Percentiles rank a stretch among this genome's conserved stretches.
Evolutionary conservation across 2,113 vertebrate species (phyloP).

Genomic region (Trogon surrucura): DNA sequence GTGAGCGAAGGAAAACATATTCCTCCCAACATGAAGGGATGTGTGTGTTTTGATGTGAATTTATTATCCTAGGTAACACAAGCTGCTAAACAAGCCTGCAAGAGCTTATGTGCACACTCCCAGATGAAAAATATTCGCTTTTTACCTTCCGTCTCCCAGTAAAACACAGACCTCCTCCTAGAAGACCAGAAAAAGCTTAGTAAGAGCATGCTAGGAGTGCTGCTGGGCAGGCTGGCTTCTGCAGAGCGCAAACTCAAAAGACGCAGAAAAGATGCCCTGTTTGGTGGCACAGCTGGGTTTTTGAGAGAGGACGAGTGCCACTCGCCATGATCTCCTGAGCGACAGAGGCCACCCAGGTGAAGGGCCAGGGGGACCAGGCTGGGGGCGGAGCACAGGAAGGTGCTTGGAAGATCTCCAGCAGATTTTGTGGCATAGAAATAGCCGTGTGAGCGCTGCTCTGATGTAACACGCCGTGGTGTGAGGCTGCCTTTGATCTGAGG

Average conservation of each 20-base stretch:
- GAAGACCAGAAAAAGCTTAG: neutral
- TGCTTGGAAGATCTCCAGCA: neutral
- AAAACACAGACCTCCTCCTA: neutral
- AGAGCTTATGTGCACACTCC: neutral
- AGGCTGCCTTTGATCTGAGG: slow-evolving; percentile 8
- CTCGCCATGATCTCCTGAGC: rapidly evolving
- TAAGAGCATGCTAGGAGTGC: neutral
- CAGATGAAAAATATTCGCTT: neutral
- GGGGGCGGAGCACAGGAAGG: neutral
- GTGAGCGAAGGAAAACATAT: neutral
- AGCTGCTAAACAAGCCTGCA: neutral
- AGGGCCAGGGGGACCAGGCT: neutral
- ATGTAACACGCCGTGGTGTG: neutral
- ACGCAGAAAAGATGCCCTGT: rapidly evolving
- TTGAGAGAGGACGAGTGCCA: neutral
- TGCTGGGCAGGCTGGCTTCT: neutral
- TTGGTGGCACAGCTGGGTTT: neutral
- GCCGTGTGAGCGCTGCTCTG: neutral
- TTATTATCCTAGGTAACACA: neutral
- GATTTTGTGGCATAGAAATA: neutral
- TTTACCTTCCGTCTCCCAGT: neutral
- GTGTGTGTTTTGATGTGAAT: neutral
- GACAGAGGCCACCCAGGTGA: neutral
- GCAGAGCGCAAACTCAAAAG: neutral
- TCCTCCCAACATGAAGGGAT: neutral